Evolutionary conservation across 2,113 vertebrate genomes (phyloP).

Genomic region (Pteronura brasiliensis): DNA sequence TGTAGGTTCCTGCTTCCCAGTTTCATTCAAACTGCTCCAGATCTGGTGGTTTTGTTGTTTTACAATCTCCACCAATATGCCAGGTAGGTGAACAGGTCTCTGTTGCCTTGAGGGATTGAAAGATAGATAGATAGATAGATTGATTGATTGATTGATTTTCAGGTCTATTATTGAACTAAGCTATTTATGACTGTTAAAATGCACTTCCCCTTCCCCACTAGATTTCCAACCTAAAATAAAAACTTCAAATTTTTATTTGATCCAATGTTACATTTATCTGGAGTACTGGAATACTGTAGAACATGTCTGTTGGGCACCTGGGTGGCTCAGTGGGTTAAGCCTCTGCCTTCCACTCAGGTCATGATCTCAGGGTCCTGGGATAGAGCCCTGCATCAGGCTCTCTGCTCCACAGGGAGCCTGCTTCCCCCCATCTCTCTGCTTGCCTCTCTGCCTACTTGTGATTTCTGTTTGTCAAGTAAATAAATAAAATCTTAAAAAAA

Average conservation of each 20-base stretch:
- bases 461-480: no score
- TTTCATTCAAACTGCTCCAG: not conserved
- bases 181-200: not conserved
- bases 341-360: no score
- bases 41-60: not conserved
- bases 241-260: not conserved
- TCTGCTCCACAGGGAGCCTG: no score
- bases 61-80: not conserved
- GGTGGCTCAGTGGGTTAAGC: no score
- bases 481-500: no score
- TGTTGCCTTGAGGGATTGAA: not conserved
- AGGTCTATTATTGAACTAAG: not conserved
- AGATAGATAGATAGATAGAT: not conserved
- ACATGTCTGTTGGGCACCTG: not conserved
- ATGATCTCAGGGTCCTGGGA: no score
- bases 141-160: not conserved
- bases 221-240: not conserved
- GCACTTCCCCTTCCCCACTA: not conserved
- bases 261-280: not conserved
- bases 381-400: no score
- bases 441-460: no score
- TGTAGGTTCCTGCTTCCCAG: no score
- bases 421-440: no score
- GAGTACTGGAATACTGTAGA: not conserved
- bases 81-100: not conserved